Conservation (phyloP, 2,888 invertebrate species). For the Drosophila paramelanica region DNA sequence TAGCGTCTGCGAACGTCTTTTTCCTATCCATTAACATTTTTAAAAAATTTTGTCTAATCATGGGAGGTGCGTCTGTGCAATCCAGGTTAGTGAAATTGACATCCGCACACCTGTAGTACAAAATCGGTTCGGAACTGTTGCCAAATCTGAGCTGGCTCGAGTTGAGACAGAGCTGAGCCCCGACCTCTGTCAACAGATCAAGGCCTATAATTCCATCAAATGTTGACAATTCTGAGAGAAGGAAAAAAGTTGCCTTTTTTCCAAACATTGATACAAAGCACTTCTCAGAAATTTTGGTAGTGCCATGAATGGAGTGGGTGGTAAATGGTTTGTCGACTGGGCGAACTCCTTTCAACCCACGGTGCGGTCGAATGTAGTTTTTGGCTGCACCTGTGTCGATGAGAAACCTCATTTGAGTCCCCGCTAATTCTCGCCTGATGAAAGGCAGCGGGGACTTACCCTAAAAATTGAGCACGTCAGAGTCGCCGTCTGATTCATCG, state of each 20-base stretch:
- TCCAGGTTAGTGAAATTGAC: slow-evolving; percentile 4
- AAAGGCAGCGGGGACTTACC: too few species aligned
- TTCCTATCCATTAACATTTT: too few species aligned
- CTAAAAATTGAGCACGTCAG: too few species aligned
- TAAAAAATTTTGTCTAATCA: not conserved
- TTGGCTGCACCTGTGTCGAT: not conserved
- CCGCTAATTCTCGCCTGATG: not conserved
- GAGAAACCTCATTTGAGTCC: not conserved
- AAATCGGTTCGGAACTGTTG: too few species aligned
- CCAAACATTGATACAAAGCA: not conserved
- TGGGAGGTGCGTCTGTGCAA: not conserved
- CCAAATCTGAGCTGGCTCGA: not conserved
- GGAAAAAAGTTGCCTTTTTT: not conserved
- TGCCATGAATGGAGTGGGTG: too few species aligned
- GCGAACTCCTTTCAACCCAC: too few species aligned
- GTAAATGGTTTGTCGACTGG: too few species aligned
- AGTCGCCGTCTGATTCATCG: too few species aligned
- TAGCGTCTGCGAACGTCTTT: not conserved
- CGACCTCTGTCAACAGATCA: not conserved
- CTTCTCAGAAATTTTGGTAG: not conserved
- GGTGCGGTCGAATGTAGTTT: not conserved
- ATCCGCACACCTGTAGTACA: not conserved
- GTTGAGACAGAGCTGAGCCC: not conserved
- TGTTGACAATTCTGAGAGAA: not conserved
- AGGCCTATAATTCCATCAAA: slow-evolving; percentile 1